Percentiles rank a stretch among this genome's conserved stretches.
phyloP scores from a whole-genome alignment of 2,888 invertebrate species.

The Linnaemya tessellans region DNA sequence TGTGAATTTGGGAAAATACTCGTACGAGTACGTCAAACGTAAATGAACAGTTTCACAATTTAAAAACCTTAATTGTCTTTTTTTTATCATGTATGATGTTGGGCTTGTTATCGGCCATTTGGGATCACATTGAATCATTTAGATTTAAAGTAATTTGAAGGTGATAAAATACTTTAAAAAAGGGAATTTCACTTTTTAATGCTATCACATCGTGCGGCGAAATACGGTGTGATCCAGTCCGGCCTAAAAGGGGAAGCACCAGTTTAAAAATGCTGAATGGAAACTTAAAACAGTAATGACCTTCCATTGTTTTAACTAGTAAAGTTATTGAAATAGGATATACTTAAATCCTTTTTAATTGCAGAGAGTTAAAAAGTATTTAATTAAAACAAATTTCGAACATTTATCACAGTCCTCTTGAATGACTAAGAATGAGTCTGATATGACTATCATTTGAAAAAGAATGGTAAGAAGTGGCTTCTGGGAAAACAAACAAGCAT shows the following conservation, averaged over 20 bases:
- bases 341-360: too few relatives aligned
- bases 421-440: too few relatives aligned
- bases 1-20: slow-evolving; percentile 10
- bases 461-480: too few relatives aligned
- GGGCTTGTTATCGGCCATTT: slow-evolving; percentile 20
- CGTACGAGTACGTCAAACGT: too few relatives aligned
- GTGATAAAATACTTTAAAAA: slow-evolving; percentile 28
- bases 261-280: not conserved
- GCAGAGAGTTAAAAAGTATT: too few relatives aligned
- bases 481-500: too few relatives aligned
- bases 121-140: slow-evolving; percentile 31
- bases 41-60: not conserved
- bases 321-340: too few relatives aligned
- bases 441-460: too few relatives aligned
- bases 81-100: slow-evolving; percentile 32
- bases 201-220: not conserved
- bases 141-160: slow-evolving; percentile 34
- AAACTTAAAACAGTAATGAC: not conserved
- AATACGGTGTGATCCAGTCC: not conserved
- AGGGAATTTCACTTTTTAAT: slow-evolving; percentile 25
- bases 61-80: slow-evolving; percentile 6
- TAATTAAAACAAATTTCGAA: too few relatives aligned
- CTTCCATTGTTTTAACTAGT: too few relatives aligned
- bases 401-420: too few relatives aligned
- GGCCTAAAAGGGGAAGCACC: not conserved